Base-by-base conservation (phyloP, 2,888 invertebrate species). In the Cheilosia impressa region DNA sequence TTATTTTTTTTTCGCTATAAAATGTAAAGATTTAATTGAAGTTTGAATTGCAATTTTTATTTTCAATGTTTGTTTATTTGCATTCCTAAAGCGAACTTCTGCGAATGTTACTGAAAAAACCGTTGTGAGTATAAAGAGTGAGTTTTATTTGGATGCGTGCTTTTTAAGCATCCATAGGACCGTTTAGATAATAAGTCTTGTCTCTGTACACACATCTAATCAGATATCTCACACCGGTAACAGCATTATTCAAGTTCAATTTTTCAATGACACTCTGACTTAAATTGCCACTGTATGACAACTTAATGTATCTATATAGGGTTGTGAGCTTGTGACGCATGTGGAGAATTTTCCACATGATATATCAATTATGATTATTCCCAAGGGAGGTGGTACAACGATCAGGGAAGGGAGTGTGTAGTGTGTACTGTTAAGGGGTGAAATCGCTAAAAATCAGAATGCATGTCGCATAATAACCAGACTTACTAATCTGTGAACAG, bases 331-430 rank as follows among this genome's bases (percentile, higher is more conserved):
- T 34, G 34, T 47, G 47, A 52, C 52, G 38, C 71, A 77, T 60
- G 77, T 71, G 45, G 53, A 71, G 65, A 82, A 76, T 82, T 82
- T 77, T 82, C 82, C 82, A 76, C 82, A 72, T 71, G 71, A 82
- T 60, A 60, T 82, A 38, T 52, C 69, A 82, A 76, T 65, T 75
- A 82, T 82, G 63, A 27, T 38, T 38, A 41, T 38, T 13, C 38
- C 38, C 38, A 38, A 60, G 65, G 77, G 71, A 71, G 31, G 31
- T 60, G 71, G n/a, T 58, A 47, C 24, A 41, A 27, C n/a, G 6
- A 62, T 50, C 17, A 52, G 43, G 41, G 24, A 38, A 66, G 66
- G 57, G 58, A 43, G 17, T 13, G 22, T 19, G 6, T 31, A 43
- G 17, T 13, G 22, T 19, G 6, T 31, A 2, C 34, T 7, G 24